Percentiles rank a stretch among this genome's conserved stretches.
These are phyloP conservation scores for Ophion slaviceki DNA, from an alignment of 2,888 invertebrate species.

Conservation along the genomic window DNA sequence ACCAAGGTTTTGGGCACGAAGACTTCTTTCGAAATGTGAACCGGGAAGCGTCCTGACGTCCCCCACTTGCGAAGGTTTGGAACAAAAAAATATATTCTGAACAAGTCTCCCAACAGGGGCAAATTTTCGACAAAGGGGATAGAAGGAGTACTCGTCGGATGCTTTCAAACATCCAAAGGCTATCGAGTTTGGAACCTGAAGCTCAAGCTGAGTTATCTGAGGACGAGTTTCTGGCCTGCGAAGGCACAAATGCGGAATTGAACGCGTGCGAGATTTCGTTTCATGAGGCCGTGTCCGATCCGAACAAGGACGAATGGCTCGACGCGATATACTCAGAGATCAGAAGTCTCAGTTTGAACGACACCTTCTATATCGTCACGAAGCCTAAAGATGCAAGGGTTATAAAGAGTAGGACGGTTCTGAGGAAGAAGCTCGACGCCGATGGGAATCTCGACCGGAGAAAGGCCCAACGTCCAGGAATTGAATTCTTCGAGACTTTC, in stretches of 20 bases:
- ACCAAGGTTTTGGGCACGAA: conserved; percentile 6
- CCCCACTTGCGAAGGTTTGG: conserved; percentile 20
- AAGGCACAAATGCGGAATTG: conserved; percentile 25
- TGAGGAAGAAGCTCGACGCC: conserved; percentile 62
- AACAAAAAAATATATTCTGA: background rate
- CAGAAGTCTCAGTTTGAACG: conserved; percentile 64
- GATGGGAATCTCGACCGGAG: conserved; percentile 65
- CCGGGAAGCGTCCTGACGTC: background rate
- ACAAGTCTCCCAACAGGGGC: conserved; percentile 30
- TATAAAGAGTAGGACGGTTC: conserved; percentile 58
- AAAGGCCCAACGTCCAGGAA: conserved; percentile 67
- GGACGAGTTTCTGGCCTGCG: conserved; percentile 15
- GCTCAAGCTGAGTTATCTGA: conserved; percentile 55
- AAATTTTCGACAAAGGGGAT: conserved; percentile 36
- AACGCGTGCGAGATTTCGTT: conserved; percentile 36
- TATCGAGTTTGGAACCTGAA: conserved; percentile 29
- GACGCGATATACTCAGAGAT: conserved; percentile 47
- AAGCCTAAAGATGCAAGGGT: conserved; percentile 48
- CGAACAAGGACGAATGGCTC: conserved; percentile 9
- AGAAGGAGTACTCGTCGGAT: conserved; percentile 44
- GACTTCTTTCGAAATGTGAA: conserved; percentile 24
- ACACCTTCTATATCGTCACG: conserved; percentile 68
- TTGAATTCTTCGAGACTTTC: conserved; percentile 67
- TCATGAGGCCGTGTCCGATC: conserved; percentile 18
- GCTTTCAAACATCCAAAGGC: conserved; percentile 39